Conservation (phyloP, 2,797 vertebrate species). For the Prionace glauca region DNA sequence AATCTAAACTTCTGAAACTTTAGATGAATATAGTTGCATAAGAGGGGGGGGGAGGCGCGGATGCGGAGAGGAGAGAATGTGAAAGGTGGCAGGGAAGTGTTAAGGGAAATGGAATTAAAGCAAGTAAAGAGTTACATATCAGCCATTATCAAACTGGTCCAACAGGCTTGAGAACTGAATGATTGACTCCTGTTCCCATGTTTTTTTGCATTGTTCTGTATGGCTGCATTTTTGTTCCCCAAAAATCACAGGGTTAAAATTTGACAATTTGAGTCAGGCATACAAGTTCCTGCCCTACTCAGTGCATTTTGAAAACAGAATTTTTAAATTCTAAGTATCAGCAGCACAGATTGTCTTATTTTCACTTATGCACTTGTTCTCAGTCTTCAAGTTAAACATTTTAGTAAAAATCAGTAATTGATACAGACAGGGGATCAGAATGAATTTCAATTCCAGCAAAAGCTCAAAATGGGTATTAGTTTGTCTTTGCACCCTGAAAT, state of each 20-base stretch:
- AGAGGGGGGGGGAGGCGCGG: too few relatives aligned
- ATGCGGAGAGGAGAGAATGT: neutral
- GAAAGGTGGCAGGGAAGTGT: neutral
- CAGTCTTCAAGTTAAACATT: neutral
- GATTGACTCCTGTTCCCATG: neutral
- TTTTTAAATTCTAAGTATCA: neutral
- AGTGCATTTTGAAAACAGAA: neutral
- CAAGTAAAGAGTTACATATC: neutral
- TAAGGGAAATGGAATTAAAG: neutral
- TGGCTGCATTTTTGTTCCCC: neutral
- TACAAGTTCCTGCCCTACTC: neutral
- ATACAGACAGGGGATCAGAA: neutral
- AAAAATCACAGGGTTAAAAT: neutral
- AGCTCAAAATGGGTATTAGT: neutral
- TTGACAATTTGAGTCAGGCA: neutral
- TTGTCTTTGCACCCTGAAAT: neutral
- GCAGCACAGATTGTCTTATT: neutral
- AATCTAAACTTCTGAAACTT: neutral
- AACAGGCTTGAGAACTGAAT: neutral
- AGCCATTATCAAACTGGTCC: neutral
- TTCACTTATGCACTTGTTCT: neutral
- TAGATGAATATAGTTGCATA: neutral
- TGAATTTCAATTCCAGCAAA: neutral
- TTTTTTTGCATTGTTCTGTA: neutral
- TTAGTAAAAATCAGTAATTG: neutral